Evolutionary conservation across 2,113 vertebrate species (phyloP).

Genomic region (Bubo scandiacus): DNA sequence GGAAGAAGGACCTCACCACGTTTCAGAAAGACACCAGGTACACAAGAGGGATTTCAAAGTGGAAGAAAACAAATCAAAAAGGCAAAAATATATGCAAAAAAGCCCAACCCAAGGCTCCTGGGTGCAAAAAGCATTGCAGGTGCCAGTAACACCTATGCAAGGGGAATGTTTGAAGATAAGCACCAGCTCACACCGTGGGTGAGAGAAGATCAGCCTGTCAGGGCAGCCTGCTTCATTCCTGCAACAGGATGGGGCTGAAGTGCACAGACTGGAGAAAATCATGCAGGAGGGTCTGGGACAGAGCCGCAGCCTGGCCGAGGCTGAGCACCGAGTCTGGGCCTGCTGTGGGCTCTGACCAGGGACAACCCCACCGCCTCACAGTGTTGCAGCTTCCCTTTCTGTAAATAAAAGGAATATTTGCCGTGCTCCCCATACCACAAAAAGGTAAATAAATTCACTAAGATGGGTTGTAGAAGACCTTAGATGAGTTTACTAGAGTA

Average conservation of each 20-base stretch:
- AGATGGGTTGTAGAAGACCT: neutral
- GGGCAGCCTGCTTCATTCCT: neutral
- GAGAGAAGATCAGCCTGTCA: neutral
- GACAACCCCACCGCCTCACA: accelerated
- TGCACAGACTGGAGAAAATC: neutral
- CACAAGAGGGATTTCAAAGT: neutral
- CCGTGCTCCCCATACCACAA: neutral
- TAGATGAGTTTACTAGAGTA: neutral
- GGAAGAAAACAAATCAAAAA: neutral
- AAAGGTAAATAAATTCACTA: neutral
- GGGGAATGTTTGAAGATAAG: neutral
- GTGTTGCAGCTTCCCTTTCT: neutral
- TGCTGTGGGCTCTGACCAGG: neutral
- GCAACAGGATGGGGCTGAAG: neutral
- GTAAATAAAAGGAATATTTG: neutral
- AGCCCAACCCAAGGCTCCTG: neutral
- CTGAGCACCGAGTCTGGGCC: accelerated
- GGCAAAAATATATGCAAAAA: neutral
- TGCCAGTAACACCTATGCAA: neutral
- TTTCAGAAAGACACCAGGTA: neutral
- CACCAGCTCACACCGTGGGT: neutral
- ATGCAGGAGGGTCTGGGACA: neutral
- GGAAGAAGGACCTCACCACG: neutral
- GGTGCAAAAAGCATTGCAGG: neutral
- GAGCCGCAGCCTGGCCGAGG: neutral